These are phyloP conservation scores for Sebastes diploproa DNA, from an alignment of 2,797 vertebrate species.

Conservation along the genomic window DNA sequence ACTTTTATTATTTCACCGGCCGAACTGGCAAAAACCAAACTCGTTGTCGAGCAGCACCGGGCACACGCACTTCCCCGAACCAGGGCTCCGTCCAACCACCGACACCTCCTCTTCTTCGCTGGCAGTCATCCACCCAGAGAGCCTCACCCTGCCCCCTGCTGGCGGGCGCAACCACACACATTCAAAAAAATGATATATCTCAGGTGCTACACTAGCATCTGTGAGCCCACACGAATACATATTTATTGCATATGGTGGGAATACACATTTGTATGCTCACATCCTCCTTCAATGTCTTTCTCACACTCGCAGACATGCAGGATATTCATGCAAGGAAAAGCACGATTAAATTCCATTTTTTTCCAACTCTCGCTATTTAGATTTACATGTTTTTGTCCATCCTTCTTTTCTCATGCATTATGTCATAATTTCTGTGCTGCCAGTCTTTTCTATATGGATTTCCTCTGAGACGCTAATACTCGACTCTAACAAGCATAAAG, in stretches of 20 bases:
- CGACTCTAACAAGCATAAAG: constrained; percentile 52
- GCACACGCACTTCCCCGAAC: no score
- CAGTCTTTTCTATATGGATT: constrained; percentile 10
- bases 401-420: constrained; percentile 4
- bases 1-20: no score
- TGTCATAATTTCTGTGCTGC: constrained; percentile 16
- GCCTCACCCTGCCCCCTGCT: no score
- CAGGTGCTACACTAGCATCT: background rate
- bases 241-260: background rate
- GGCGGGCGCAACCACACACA: no score
- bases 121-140: no score
- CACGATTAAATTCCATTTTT: background rate
- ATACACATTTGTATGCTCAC: constrained; percentile 3
- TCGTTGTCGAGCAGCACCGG: no score
- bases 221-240: background rate
- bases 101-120: no score
- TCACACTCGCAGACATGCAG: background rate
- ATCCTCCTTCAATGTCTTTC: background rate
- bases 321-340: background rate
- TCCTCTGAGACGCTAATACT: constrained; percentile 41
- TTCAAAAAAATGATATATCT: no score
- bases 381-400: background rate
- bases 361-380: background rate
- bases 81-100: no score
- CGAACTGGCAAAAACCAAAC: no score